A percentile compares a stretch with the other conserved stretches of the same genome.
Conservation (phyloP, 2,113 vertebrate genomes). For the Thinocorus orbignyianus region DNA sequence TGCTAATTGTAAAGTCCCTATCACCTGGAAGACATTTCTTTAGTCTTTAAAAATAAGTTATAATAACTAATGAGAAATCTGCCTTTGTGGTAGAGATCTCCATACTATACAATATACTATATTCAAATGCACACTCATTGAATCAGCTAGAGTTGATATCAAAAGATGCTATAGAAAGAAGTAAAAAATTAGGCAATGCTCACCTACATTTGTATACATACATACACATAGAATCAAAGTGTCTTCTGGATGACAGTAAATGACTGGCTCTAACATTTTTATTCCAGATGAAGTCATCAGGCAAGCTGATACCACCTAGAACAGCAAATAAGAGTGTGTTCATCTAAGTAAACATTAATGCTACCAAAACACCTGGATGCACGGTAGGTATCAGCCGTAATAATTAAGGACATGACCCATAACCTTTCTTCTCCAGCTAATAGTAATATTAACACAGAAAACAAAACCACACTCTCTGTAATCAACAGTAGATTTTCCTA, state of each 20-base stretch:
- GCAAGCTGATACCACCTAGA: neutral
- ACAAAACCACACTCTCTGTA: neutral
- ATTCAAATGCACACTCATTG: neutral
- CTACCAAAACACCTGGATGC: neutral
- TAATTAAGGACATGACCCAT: neutral
- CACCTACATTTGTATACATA: neutral
- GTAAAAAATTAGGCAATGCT: neutral
- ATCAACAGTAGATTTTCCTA: neutral
- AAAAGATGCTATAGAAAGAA: neutral
- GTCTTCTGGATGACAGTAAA: neutral
- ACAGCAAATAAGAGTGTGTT: neutral
- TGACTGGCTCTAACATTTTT: neutral
- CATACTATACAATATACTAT: neutral
- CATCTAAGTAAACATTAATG: neutral
- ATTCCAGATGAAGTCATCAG: neutral
- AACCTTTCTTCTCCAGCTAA: neutral
- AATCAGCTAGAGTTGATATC: neutral
- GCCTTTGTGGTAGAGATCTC: neutral
- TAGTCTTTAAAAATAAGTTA: neutral
- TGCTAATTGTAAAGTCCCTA: accelerated
- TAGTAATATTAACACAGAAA: neutral
- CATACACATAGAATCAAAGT: neutral
- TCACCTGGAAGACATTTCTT: neutral
- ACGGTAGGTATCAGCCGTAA: neutral
- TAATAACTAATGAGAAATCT: neutral